Evolutionary conservation across 2,797 vertebrate species (phyloP), one percentile per base, ranked within the genome.

Genomic region (Syngnathus acus): DNA sequence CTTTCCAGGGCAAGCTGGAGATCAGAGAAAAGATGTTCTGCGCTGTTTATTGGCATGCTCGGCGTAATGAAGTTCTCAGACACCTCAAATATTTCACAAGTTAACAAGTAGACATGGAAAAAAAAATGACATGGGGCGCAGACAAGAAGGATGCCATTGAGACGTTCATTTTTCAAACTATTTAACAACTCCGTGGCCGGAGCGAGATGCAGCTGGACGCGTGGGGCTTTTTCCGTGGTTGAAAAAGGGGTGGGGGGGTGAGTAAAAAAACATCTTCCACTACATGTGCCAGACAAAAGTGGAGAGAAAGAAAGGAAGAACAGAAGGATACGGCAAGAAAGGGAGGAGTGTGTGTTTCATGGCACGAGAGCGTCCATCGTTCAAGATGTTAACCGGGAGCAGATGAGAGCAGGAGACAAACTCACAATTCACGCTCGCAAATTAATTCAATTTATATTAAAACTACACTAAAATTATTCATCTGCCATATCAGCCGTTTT

Each of bases 351-450:
- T 84, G 82, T 83, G 77, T 84, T 90, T 90, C 87, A 88, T 88
- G 86, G 88, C 79, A 87, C 74, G 75, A 82, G 82, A 87, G 86
- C 81, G 80, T 81, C 79, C 80, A 82, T 70, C 60, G 64, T 82
- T 89, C 85, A 89, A 89, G 84, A 90, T 89, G 89, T 87, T 88
- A 88, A 90, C 75, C 78, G 80, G 81, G 82, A 88, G 78, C 88
- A 91, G 87, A 91, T 88, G 87, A 82, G 72, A 80, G 79, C 74
- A 77, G 81, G 85, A 84, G 81, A 82, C 77, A 58, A 51, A 59
- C 68, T 69, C 66, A 83, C 72, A 65, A 42, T 53, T 69, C 32
- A 60, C 67, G 57, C 39, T 54, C 59, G 40, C 17, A 43, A 71
- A 64, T 40, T 3, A 32, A 32, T 32, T 32, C 26, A 32, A 32